Percentiles rank a stretch among this genome's conserved stretches.
Evolutionary conservation across 2,888 invertebrate species (phyloP).

Genomic region (Argyra leucocephala): DNA sequence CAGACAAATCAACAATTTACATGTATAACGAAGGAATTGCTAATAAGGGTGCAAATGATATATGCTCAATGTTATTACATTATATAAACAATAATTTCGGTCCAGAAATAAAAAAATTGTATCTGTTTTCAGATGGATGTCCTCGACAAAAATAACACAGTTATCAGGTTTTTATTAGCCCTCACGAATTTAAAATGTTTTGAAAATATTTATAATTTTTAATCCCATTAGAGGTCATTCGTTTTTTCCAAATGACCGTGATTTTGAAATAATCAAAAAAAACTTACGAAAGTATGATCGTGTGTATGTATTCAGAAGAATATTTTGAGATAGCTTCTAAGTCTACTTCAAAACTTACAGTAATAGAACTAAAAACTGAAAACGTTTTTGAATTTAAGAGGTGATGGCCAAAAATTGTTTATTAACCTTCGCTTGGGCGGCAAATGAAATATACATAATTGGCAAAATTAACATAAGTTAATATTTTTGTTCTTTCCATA

Average conservation of each 20-base stretch:
- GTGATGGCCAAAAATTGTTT: no score
- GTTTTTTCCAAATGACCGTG: constrained; percentile 10
- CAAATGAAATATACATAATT: no score
- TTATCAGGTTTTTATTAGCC: constrained; percentile 7
- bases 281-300: constrained; percentile 10
- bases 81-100: constrained; percentile 7
- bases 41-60: constrained; percentile 13
- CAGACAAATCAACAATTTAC: constrained; percentile 21
- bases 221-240: neutral
- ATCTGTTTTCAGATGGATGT: constrained; percentile 12
- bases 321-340: neutral
- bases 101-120: constrained; percentile 9
- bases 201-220: no score
- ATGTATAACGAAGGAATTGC: constrained; percentile 23
- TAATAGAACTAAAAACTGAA: constrained; percentile 10
- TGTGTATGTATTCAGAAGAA: neutral
- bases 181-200: constrained; percentile 1
- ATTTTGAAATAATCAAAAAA: constrained; percentile 12
- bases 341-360: constrained; percentile 9
- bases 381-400: constrained; percentile 9
- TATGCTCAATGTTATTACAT: constrained; percentile 10
- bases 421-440: no score
- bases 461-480: no score
- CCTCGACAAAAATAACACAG: constrained; percentile 8
- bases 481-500: no score